Evolutionary conservation across 2,888 invertebrate genomes (phyloP), one percentile per base, ranked within the genome.

Genomic region (Empis stercorea): DNA sequence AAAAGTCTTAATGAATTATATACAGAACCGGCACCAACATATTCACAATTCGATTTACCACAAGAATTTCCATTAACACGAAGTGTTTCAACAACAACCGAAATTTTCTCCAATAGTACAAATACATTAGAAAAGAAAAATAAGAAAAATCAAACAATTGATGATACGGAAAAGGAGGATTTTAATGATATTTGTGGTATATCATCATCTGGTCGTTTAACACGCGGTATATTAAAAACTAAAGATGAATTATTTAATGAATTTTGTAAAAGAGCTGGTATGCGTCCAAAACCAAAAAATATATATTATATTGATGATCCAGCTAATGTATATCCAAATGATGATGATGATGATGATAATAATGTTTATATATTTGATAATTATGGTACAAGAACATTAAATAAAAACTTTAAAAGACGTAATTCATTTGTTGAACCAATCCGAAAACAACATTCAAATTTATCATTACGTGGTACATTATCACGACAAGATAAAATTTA

Each of bases 1-100:
- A 68, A 67, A 51, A 68, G 68, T 17, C 55, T 69, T 27, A 69
- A 69, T 50, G 66, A 69, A 55, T 59, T 69, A n/a, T 65, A 65
- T 51, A 58, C 62, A 10, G 64, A 66, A 44, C 55, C 64, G n/a
- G 52, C 59, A 10, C 55, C 59, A 11, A 44, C 53, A 3, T 37
- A 52, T 30, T 41, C 55, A 30, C 46, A 41, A 11, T 52, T 47
- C n/a, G 62, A 66, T 46, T 48, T 62, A 48, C 61, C 61, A 3
- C 60, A 61, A 38, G 65, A 63, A 51, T 65, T 61, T 52, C 66
- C 68, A 5, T 53, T 68, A 38, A 69, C 66, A 14, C 64, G 68
- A 15, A 67, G 66, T 51, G 63, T 68, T 15, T 69, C 68, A 40
- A 68, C 68, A 17, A 60, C 67, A 36, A 69, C 69, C 7, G 69